phyloP scores from a whole-genome alignment of 2,888 invertebrate species.

The Doris montereyensis region DNA sequence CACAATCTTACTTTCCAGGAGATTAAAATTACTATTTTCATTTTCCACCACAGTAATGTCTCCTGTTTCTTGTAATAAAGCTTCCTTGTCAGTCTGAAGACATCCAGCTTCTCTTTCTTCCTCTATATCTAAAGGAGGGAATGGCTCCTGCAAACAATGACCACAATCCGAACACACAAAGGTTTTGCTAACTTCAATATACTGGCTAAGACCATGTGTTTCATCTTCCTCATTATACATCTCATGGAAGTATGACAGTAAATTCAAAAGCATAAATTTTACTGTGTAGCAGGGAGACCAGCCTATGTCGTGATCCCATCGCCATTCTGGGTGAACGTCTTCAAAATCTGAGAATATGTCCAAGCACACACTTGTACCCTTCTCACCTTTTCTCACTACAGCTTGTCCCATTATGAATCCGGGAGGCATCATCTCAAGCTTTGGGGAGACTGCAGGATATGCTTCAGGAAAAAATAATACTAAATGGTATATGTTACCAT shows the following conservation, averaged over 20 bases:
- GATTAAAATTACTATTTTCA: no score
- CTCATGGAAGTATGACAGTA: conserved; percentile 61
- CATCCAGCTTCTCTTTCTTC: background rate
- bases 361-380: conserved; percentile 58
- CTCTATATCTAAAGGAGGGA: conserved; percentile 50
- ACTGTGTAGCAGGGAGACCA: conserved; percentile 66
- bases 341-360: conserved; percentile 66
- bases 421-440: conserved; percentile 62
- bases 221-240: no score
- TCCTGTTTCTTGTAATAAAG: no score
- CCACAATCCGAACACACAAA: conserved; percentile 61
- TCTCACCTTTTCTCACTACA: conserved; percentile 59
- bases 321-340: conserved; percentile 62
- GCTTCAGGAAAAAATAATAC: conserved; percentile 59
- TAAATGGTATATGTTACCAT: conserved; percentile 60
- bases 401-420: conserved; percentile 60
- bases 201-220: no score
- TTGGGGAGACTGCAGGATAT: conserved; percentile 62
- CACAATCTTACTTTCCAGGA: conserved; percentile 49
- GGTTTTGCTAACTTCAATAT: conserved; percentile 52
- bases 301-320: conserved; percentile 56
- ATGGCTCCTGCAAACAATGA: conserved; percentile 58
- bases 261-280: conserved; percentile 62
- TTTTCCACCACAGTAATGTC: no score
- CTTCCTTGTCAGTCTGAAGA: conserved; percentile 9